Percentiles rank a stretch among this genome's conserved stretches.
Conservation (phyloP, 2,888 invertebrate species). For the Drosophila buzzatii region DNA sequence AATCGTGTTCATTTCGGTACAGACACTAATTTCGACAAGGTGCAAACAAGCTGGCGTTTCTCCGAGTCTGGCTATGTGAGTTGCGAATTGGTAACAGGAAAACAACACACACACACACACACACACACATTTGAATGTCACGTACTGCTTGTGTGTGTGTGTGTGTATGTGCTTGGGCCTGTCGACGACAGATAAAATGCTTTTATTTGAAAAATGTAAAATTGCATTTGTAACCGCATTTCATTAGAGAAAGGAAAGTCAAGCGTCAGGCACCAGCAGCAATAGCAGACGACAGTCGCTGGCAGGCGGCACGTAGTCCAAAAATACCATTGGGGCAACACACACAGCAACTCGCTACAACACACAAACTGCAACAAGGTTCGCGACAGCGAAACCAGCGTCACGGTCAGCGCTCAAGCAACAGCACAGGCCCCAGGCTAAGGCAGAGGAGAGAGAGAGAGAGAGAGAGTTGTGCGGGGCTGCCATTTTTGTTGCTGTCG, state of each 20-base stretch:
- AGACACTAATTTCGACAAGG: conserved; percentile 81
- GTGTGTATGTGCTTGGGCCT: conserved; percentile 47
- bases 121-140: conserved; percentile 36
- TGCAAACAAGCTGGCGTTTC: conserved; percentile 75
- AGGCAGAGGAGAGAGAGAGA: not conserved
- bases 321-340: conserved; percentile 38
- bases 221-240: conserved; percentile 79
- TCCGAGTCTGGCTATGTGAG: conserved; percentile 29
- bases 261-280: conserved; percentile 67
- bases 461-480: not conserved
- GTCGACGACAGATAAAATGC: conserved; percentile 77
- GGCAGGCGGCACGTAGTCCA: conserved; percentile 52
- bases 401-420: conserved; percentile 69
- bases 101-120: conserved; percentile 23
- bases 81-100: conserved; percentile 13
- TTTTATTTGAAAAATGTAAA: conserved; percentile 76
- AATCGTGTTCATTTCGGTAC: conserved; percentile 78
- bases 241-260: conserved; percentile 78
- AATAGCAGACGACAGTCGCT: conserved; percentile 32
- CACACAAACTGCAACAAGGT: conserved; percentile 55
- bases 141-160: conserved; percentile 33
- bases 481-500: conserved; percentile 53
- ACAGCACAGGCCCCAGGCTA: conserved; percentile 15
- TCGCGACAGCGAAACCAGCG: conserved; percentile 63
- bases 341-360: conserved; percentile 39